Conservation (phyloP, 1,140 invertebrate genomes). For the Choristoneura fumiferana region DNA sequence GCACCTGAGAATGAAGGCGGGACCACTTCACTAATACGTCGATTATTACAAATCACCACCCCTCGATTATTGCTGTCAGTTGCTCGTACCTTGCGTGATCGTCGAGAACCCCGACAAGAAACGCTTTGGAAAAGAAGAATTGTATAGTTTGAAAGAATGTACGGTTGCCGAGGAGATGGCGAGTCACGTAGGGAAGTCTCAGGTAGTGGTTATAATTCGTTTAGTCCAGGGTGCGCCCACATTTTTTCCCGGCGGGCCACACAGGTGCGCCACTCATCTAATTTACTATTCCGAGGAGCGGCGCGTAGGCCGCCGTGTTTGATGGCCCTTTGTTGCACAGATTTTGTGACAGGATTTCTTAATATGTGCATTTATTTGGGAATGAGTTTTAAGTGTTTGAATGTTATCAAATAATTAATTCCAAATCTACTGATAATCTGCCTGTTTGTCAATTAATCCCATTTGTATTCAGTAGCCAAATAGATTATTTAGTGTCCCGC, state of each 20-base stretch:
- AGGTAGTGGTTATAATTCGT: slow-evolving; percentile 76
- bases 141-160: slow-evolving; percentile 24
- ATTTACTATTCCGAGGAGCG: slow-evolving; percentile 70
- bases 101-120: not conserved
- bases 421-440: slow-evolving; percentile 8
- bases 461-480: slow-evolving; percentile 4
- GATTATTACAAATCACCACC: slow-evolving; percentile 60
- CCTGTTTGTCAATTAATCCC: slow-evolving; percentile 7
- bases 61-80: slow-evolving; percentile 18
- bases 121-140: slow-evolving; percentile 25
- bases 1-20: slow-evolving; percentile 77
- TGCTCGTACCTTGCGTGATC: slow-evolving; percentile 31
- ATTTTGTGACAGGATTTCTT: slow-evolving; percentile 19
- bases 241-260: slow-evolving; percentile 68
- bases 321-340: slow-evolving; percentile 51
- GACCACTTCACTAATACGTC: slow-evolving; percentile 73
- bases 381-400: slow-evolving; percentile 11
- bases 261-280: slow-evolving; percentile 69
- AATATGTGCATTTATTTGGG: slow-evolving; percentile 24
- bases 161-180: slow-evolving; percentile 18
- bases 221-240: slow-evolving; percentile 71
- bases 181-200: slow-evolving; percentile 49
- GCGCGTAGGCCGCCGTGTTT: slow-evolving; percentile 41
- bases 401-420: slow-evolving; percentile 2
- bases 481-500: not conserved